Evolutionary conservation across 2,113 vertebrate genomes (phyloP).

Genomic region (Castor canadensis): DNA sequence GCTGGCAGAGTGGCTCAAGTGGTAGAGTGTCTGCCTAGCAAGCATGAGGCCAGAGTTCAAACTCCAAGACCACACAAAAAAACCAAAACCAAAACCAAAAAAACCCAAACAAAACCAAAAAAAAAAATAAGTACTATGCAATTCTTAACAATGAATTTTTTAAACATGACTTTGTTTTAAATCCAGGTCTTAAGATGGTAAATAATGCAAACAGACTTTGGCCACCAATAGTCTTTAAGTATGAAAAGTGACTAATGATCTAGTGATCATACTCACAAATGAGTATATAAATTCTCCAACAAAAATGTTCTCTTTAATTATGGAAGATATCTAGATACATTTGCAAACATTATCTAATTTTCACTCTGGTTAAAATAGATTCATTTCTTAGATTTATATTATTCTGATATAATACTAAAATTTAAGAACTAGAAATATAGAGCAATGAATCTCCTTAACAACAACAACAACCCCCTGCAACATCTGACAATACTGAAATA

Average conservation of each 20-base stretch:
- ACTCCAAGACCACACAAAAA: too few relatives aligned
- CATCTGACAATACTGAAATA: background rate
- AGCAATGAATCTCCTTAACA: background rate
- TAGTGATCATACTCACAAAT: background rate
- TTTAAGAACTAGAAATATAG: conserved; percentile 25
- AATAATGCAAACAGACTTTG: background rate
- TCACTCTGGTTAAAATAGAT: conserved; percentile 1
- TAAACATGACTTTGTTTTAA: background rate
- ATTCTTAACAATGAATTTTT: background rate
- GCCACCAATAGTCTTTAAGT: background rate
- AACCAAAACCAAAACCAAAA: too few relatives aligned
- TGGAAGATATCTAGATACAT: background rate
- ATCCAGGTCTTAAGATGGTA: background rate
- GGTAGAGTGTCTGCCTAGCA: too few relatives aligned
- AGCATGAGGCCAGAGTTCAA: too few relatives aligned
- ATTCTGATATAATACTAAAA: conserved; percentile 39
- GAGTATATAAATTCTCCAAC: background rate
- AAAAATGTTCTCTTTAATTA: conserved; percentile 17
- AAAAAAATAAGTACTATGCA: background rate
- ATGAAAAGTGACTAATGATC: conserved; percentile 34
- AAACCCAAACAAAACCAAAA: too few relatives aligned
- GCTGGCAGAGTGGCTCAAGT: too few relatives aligned
- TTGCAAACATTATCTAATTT: conserved; percentile 21
- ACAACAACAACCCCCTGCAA: background rate
- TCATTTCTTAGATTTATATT: conserved; percentile 32